Evolutionary conservation across 2,888 invertebrate genomes (phyloP).

Genomic region (Spicauda simplicius): DNA sequence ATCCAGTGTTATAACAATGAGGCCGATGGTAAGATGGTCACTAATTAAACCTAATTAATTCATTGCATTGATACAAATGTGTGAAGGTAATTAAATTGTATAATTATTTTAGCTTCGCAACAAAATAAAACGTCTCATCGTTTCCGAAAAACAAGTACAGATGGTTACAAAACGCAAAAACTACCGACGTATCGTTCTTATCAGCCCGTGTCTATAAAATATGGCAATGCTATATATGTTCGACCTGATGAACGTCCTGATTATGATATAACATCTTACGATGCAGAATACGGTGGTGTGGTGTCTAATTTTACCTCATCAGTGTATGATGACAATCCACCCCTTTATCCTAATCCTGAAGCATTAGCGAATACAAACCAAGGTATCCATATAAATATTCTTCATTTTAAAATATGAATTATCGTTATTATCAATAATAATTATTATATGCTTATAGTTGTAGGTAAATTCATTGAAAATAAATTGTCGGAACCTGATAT

Average conservation of each 20-base stretch:
- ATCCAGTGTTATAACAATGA: conserved; percentile 47
- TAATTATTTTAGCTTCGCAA: conserved; percentile 56
- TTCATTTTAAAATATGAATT: no score
- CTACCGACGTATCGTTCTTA: conserved; percentile 62
- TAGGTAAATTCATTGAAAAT: conserved; percentile 49
- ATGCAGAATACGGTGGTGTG: conserved; percentile 77
- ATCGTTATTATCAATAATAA: no score
- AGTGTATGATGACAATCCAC: conserved; percentile 79
- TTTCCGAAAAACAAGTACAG: conserved; percentile 59
- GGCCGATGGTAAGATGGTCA: conserved; percentile 48
- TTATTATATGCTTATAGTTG: background rate
- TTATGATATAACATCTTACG: conserved; percentile 76
- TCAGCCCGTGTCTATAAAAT: conserved; percentile 69
- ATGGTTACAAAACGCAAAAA: conserved; percentile 64
- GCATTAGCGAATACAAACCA: conserved; percentile 66
- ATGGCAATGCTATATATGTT: conserved; percentile 67
- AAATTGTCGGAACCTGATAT: conserved; percentile 74
- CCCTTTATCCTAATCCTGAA: conserved; percentile 79
- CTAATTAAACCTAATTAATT: background rate
- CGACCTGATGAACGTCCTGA: conserved; percentile 67
- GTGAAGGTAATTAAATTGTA: background rate
- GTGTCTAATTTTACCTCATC: conserved; percentile 80
- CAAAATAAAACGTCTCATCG: conserved; percentile 68
- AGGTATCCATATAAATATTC: conserved; percentile 51
- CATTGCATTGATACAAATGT: background rate